phyloP scores from a whole-genome alignment of 2,797 vertebrate species.

The Falco columbarius region DNA sequence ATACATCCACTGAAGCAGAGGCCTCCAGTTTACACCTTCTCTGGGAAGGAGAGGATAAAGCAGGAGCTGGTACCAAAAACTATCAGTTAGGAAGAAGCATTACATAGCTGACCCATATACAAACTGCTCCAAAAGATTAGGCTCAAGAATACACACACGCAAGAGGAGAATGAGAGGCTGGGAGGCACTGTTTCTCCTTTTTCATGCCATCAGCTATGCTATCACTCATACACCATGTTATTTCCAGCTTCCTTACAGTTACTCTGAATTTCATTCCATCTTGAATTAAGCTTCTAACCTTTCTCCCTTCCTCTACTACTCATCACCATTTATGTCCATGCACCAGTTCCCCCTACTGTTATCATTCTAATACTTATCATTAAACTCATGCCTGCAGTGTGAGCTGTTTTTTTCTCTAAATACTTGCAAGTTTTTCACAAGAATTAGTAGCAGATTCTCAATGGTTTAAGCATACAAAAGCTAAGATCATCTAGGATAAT shows the following conservation, averaged over 20 bases:
- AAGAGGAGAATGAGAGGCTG: neutral
- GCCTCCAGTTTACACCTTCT: neutral
- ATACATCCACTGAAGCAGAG: neutral
- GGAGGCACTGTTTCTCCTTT: neutral
- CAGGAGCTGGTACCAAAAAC: neutral
- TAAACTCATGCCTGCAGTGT: neutral
- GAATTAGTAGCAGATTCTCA: neutral
- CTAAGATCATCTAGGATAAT: neutral
- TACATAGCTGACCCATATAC: neutral
- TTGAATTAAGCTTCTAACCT: neutral
- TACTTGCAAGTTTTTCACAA: neutral
- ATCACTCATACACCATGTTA: neutral
- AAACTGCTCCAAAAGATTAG: neutral
- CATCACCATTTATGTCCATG: neutral
- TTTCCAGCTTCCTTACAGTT: neutral
- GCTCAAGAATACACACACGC: neutral
- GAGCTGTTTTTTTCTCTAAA: neutral
- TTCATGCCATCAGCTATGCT: neutral
- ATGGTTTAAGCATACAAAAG: neutral
- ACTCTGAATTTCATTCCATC: neutral
- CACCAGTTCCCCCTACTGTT: rapidly evolving
- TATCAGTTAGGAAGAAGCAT: neutral
- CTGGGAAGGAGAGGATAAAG: neutral
- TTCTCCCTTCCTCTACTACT: neutral
- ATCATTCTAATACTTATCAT: neutral